phyloP scores from a whole-genome alignment of 2,888 invertebrate species.

The Melanostoma mellinum region DNA sequence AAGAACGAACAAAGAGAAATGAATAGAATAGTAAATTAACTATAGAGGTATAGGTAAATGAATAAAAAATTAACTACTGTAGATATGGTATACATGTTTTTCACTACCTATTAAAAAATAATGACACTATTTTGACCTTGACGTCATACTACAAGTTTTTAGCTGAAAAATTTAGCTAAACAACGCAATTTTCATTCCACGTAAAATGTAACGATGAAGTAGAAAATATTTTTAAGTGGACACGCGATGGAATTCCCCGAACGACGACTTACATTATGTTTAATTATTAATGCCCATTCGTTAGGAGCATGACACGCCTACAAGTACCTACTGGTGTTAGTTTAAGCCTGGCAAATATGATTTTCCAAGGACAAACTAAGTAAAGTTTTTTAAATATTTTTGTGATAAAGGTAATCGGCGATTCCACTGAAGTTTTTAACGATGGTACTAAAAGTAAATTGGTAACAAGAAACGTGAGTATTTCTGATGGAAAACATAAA shows the following conservation, averaged over 20 bases:
- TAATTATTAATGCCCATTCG: not conserved
- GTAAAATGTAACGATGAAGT: not conserved
- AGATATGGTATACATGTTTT: constrained; percentile 4
- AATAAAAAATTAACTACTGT: constrained; percentile 5
- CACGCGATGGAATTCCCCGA: constrained; percentile 38
- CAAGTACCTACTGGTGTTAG: too few relatives aligned
- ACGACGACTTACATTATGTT: not conserved
- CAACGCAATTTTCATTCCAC: constrained; percentile 4
- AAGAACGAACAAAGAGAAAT: constrained; percentile 54
- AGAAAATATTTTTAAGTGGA: not conserved
- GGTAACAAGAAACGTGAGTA: too few relatives aligned
- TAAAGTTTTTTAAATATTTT: too few relatives aligned
- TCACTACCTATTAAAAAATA: not conserved
- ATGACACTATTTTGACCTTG: constrained; percentile 5
- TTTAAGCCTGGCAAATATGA: too few relatives aligned
- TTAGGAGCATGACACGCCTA: too few relatives aligned
- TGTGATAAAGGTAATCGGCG: too few relatives aligned
- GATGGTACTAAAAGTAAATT: too few relatives aligned
- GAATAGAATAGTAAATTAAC: constrained; percentile 31
- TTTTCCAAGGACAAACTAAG: too few relatives aligned
- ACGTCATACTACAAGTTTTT: not conserved
- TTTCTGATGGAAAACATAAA: too few relatives aligned
- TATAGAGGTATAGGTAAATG: constrained; percentile 4
- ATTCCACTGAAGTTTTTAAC: too few relatives aligned
- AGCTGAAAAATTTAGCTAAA: not conserved